Evolutionary conservation across 2,113 vertebrate species (phyloP).

Genomic region (Lasiurus borealis): DNA sequence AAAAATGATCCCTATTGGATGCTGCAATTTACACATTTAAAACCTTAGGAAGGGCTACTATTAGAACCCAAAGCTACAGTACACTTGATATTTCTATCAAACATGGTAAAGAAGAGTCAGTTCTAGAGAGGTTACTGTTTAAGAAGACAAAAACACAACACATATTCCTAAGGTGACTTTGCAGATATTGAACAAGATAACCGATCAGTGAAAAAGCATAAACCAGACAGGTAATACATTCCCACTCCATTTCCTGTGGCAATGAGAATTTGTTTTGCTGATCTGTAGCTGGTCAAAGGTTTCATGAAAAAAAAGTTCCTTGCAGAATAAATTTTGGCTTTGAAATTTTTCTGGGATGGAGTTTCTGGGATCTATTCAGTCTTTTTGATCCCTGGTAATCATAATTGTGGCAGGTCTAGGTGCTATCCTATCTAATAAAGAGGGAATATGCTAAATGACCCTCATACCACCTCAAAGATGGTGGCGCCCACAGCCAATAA

Average conservation of each 20-base stretch:
- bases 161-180: neutral
- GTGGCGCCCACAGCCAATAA: no score
- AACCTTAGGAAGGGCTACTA: neutral
- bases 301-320: neutral
- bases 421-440: no score
- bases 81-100: neutral
- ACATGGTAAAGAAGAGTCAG: neutral
- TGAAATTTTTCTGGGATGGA: neutral
- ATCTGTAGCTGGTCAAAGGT: neutral
- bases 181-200: neutral
- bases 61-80: neutral
- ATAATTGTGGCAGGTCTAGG: neutral
- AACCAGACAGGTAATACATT: neutral
- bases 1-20: neutral
- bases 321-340: conserved; percentile 34
- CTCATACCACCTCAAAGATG: no score
- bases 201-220: neutral
- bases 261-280: neutral
- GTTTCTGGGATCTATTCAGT: neutral
- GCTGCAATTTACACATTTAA: neutral
- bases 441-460: no score
- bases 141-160: neutral
- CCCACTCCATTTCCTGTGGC: neutral
- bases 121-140: neutral
- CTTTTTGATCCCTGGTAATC: neutral